phyloP scores from a whole-genome alignment of 2,797 vertebrate genomes.

The Diplodus puntazzo region DNA sequence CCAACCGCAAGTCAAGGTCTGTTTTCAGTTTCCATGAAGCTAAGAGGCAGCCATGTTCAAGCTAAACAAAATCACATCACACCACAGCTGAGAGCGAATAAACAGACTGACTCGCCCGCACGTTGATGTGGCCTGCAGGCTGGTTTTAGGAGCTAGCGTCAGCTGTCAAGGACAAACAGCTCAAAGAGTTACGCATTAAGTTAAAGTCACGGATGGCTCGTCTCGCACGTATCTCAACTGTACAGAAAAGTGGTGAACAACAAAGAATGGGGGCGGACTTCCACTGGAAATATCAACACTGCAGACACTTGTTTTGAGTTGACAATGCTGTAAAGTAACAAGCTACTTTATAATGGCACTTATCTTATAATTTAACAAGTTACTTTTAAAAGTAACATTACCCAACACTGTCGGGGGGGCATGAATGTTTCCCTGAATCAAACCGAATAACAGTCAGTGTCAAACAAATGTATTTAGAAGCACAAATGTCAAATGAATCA shows the following conservation, averaged over 20 bases:
- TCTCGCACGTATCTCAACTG: neutral
- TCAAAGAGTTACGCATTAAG: slow-evolving; percentile 1
- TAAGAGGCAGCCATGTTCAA: slow-evolving; percentile 31
- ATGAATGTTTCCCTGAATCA: neutral
- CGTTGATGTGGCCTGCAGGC: neutral
- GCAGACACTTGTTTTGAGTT: neutral
- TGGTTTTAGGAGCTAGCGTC: slow-evolving; percentile 14
- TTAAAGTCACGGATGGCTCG: neutral
- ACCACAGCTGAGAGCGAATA: slow-evolving; percentile 45
- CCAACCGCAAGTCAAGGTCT: slow-evolving; percentile 59
- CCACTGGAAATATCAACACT: neutral
- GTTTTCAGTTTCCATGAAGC: slow-evolving; percentile 58
- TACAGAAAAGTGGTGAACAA: neutral
- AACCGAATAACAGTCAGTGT: neutral
- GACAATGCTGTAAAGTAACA: no score
- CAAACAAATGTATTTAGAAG: no score
- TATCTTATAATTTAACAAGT: no score
- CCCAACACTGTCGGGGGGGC: neutral
- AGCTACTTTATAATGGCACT: no score
- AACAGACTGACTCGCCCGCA: slow-evolving; percentile 16
- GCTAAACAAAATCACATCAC: slow-evolving; percentile 49
- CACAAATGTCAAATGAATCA: neutral
- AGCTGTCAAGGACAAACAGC: slow-evolving; percentile 31
- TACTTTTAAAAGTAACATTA: no score
- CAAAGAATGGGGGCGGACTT: neutral